A percentile compares a stretch with the other conserved stretches of the same genome.
These are phyloP conservation scores for Rhinophrynus dorsalis DNA, from an alignment of 2,797 vertebrate species.

Conservation along the genomic window DNA sequence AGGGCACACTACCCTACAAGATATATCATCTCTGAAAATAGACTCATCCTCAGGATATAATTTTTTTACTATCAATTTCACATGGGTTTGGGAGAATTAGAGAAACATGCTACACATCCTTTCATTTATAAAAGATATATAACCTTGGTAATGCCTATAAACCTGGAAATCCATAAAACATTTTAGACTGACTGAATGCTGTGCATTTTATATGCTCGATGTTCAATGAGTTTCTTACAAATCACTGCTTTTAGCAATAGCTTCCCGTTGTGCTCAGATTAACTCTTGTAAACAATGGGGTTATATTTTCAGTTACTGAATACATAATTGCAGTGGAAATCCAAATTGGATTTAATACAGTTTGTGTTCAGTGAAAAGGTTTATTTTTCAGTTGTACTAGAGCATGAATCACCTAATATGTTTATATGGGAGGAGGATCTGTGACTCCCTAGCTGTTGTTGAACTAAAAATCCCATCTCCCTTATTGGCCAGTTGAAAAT, in stretches of 20 bases:
- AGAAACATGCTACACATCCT: slow-evolving; percentile 39
- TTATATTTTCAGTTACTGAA: slow-evolving; percentile 9
- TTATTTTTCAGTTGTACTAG: too few relatives aligned
- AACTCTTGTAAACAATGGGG: slow-evolving; percentile 16
- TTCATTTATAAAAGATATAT: slow-evolving; percentile 36
- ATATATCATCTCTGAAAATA: slow-evolving; percentile 40
- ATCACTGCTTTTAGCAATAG: slow-evolving; percentile 5
- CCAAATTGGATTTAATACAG: neutral
- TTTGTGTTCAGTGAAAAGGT: neutral
- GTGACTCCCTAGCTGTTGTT: too few relatives aligned
- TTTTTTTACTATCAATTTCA: slow-evolving; percentile 46
- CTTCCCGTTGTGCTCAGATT: slow-evolving; percentile 20
- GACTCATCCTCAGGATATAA: slow-evolving; percentile 39
- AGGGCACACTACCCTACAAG: slow-evolving; percentile 39
- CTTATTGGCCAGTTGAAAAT: too few relatives aligned
- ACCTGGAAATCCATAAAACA: slow-evolving; percentile 33
- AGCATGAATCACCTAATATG: too few relatives aligned
- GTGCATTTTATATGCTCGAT: slow-evolving; percentile 2
- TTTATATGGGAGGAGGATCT: too few relatives aligned
- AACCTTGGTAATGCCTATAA: slow-evolving; percentile 25
- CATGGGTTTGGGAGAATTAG: slow-evolving; percentile 39
- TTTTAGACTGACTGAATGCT: slow-evolving; percentile 25
- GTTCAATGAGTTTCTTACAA: slow-evolving; percentile 29
- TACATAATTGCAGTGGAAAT: neutral
- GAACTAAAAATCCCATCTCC: too few relatives aligned